Evolutionary conservation across 2,888 invertebrate species (phyloP).

Genomic region (Busseola fusca): DNA sequence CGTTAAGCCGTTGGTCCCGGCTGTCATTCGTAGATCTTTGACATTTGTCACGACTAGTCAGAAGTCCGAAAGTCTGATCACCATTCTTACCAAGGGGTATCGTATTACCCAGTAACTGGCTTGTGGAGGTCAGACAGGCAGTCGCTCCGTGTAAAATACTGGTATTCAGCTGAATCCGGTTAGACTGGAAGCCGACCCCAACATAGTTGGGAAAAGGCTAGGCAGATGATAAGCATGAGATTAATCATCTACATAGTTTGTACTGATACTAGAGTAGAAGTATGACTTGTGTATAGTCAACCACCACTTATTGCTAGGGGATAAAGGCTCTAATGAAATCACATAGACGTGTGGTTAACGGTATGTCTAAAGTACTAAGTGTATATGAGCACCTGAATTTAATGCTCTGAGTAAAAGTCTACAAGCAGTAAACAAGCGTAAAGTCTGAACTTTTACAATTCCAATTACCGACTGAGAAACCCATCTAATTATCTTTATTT

Average conservation of each 20-base stretch:
- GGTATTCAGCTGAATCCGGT: too few relatives aligned
- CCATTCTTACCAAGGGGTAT: too few relatives aligned
- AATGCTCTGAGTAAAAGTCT: neutral
- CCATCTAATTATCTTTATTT: constrained; percentile 26
- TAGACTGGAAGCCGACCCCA: too few relatives aligned
- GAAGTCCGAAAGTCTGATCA: too few relatives aligned
- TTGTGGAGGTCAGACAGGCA: too few relatives aligned
- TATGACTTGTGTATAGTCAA: neutral
- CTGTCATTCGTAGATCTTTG: too few relatives aligned
- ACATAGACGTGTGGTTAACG: neutral
- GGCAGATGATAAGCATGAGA: too few relatives aligned
- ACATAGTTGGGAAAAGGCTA: too few relatives aligned
- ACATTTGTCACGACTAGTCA: too few relatives aligned
- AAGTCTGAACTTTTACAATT: neutral
- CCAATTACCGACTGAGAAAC: constrained; percentile 1
- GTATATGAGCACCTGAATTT: neutral
- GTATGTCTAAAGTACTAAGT: neutral
- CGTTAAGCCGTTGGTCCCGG: too few relatives aligned
- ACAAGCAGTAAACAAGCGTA: neutral
- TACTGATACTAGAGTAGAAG: neutral
- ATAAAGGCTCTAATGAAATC: neutral
- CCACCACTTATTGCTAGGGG: neutral
- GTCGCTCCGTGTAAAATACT: too few relatives aligned
- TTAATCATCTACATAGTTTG: neutral
- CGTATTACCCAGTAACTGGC: too few relatives aligned